Evolutionary conservation across 2,797 vertebrate species (phyloP).

Genomic region (Aythya fuligula): DNA sequence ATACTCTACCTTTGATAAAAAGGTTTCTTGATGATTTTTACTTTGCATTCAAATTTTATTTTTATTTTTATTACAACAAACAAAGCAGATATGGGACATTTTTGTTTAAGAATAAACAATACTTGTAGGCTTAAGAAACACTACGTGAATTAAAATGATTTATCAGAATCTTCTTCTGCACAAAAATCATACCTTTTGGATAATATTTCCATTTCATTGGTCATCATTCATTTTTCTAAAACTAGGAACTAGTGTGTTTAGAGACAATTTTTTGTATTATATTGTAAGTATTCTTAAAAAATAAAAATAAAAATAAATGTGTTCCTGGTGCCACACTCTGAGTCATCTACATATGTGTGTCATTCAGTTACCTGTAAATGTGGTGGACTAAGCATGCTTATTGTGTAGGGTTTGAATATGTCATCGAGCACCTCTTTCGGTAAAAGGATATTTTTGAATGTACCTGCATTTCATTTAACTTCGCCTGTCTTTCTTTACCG

Average conservation of each 20-base stretch:
- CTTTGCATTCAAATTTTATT: background rate
- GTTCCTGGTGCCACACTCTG: background rate
- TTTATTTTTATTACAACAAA: background rate
- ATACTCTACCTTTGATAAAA: background rate
- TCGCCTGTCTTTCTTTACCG: background rate
- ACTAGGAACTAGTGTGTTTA: background rate
- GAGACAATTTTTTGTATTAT: background rate
- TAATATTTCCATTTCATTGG: background rate
- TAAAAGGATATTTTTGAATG: background rate
- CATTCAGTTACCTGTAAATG: background rate
- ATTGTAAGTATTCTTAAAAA: background rate
- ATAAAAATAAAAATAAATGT: background rate
- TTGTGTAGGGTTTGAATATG: background rate
- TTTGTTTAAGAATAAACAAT: background rate
- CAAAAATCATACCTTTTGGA: background rate
- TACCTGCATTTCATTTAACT: background rate
- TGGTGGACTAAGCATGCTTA: background rate
- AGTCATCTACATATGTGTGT: background rate
- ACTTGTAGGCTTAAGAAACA: background rate
- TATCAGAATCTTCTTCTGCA: rapidly evolving
- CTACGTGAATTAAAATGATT: background rate
- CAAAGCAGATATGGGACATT: background rate
- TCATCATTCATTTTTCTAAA: background rate
- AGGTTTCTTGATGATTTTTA: background rate
- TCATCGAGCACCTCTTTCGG: background rate